Percentiles rank a stretch among this genome's conserved stretches.
Conservation (phyloP, 2,113 vertebrate species). For the Symphodus melops region DNA sequence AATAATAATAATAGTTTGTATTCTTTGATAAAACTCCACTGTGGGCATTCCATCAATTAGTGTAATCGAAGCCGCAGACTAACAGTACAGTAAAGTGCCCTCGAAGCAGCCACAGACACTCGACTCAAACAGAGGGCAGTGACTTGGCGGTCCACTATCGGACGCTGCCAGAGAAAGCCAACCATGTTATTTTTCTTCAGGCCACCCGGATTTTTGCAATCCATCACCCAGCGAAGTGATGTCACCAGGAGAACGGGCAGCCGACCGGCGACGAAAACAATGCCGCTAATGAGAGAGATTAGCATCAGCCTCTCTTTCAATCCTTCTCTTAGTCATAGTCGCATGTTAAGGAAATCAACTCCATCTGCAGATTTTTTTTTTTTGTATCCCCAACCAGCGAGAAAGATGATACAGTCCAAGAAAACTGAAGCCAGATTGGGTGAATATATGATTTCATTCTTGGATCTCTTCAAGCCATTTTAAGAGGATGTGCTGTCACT, state of each 20-base stretch:
- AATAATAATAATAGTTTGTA: background rate
- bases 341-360: conserved; percentile 64
- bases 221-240: conserved; percentile 56
- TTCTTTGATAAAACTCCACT: background rate
- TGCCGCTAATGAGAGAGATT: conserved; percentile 66
- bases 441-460: conserved; percentile 44
- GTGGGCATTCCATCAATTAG: conserved; percentile 5
- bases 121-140: conserved; percentile 8
- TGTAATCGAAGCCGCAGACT: conserved; percentile 21
- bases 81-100: conserved; percentile 22
- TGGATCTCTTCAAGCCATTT: conserved; percentile 43
- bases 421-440: conserved; percentile 40
- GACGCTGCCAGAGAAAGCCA: conserved; percentile 46
- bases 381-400: background rate
- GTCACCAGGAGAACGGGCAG: conserved; percentile 52
- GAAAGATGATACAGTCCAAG: background rate
- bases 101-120: conserved; percentile 35
- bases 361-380: conserved; percentile 65
- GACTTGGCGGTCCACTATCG: conserved; percentile 5
- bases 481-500: conserved; percentile 30
- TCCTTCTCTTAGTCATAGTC: conserved; percentile 34
- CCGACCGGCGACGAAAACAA: conserved; percentile 59
- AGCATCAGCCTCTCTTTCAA: conserved; percentile 46
- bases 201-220: conserved; percentile 49
- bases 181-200: conserved; percentile 46